Conservation (phyloP, 1,140 invertebrate genomes). For the Planococcus citri region DNA sequence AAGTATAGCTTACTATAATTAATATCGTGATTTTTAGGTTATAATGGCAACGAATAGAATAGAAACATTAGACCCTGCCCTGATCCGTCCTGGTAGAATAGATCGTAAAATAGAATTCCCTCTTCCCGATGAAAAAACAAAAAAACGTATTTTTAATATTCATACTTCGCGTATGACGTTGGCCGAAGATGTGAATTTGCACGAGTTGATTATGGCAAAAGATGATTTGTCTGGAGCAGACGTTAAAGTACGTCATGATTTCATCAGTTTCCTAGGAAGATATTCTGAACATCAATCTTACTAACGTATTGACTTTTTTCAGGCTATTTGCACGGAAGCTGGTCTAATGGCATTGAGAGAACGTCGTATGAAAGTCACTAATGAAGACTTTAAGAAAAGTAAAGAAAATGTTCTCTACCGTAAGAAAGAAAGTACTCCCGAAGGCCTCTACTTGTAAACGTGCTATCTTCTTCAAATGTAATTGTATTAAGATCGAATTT, state of each 20-base stretch:
- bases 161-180: constrained; percentile 98
- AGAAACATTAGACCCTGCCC: constrained; percentile 95
- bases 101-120: constrained; percentile 99
- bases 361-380: constrained; percentile 97
- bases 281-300: too few species aligned
- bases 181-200: constrained; percentile 91
- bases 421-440: constrained; percentile 98
- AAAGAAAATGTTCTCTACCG: constrained; percentile 98
- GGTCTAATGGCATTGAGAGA: constrained; percentile 95
- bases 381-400: constrained; percentile 98
- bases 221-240: constrained; percentile 95
- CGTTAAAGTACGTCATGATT: too few species aligned
- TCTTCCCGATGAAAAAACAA: constrained; percentile 98
- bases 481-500: neutral
- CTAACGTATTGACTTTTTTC: constrained; percentile 30
- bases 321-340: constrained; percentile 99
- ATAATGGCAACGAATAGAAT: constrained; percentile 99
- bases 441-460: constrained; percentile 91
- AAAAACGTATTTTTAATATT: constrained; percentile 94
- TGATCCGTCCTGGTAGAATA: constrained; percentile 96
- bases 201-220: constrained; percentile 97
- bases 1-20: neutral
- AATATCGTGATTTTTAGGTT: constrained; percentile 50
- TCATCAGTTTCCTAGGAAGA: too few species aligned
- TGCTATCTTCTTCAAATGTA: neutral